phyloP scores from a whole-genome alignment of 1,140 invertebrate genomes.

The Frieseomelitta varia region DNA sequence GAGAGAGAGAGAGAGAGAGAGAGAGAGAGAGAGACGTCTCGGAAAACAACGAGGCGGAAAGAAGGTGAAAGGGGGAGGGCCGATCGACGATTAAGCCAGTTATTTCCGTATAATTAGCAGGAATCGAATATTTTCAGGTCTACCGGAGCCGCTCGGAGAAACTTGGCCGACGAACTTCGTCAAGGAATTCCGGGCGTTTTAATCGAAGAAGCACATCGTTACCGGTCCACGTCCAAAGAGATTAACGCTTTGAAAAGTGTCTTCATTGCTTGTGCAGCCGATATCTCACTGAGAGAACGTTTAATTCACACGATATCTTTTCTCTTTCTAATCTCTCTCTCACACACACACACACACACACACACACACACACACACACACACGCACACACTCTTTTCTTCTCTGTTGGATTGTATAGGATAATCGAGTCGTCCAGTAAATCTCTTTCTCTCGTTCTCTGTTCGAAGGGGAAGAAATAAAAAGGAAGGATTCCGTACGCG shows the following conservation, averaged over 20 bases:
- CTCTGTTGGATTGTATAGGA: not conserved
- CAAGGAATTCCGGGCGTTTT: constrained; percentile 21
- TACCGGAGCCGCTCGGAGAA: not conserved
- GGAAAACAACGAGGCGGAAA: not conserved
- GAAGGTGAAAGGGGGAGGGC: not conserved
- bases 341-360: too few relatives aligned
- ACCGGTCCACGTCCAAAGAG: constrained; percentile 3
- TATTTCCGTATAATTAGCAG: constrained; percentile 29
- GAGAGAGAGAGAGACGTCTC: not conserved
- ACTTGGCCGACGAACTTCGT: constrained; percentile 7
- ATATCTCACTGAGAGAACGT: not conserved
- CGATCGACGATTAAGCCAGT: constrained; percentile 21
- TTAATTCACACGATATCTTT: not conserved
- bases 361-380: too few relatives aligned
- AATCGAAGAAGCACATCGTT: constrained; percentile 21
- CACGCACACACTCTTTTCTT: not conserved
- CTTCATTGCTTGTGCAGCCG: constrained; percentile 14
- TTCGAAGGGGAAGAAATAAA: not conserved
- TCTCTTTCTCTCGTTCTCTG: not conserved
- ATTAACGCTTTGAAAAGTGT: constrained; percentile 36
- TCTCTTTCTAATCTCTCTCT: too few relatives aligned
- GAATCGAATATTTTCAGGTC: constrained; percentile 44
- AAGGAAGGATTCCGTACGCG: not conserved
- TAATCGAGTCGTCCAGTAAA: not conserved
- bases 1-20: too few relatives aligned